Evolutionary conservation across 2,888 invertebrate genomes (phyloP).

Genomic region (Tipula vernalis): DNA sequence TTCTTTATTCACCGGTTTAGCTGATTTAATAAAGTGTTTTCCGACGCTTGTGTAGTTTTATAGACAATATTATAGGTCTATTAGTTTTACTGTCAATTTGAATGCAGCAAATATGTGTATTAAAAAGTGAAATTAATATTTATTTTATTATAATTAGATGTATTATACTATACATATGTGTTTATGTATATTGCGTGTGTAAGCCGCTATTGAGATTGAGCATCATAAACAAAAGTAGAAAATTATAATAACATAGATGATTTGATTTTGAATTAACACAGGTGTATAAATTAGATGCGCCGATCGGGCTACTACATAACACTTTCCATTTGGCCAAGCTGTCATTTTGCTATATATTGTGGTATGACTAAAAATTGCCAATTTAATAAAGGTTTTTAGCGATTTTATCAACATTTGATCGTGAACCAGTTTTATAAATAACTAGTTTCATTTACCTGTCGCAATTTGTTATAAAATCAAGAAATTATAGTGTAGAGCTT

Average conservation of each 20-base stretch:
- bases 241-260: not conserved
- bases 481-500: too few species aligned
- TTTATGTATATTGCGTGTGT: not conserved
- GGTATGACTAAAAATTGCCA: not conserved
- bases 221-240: not conserved
- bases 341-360: too few species aligned
- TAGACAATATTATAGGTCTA: not conserved
- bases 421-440: not conserved
- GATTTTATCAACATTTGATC: not conserved
- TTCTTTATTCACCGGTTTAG: not conserved
- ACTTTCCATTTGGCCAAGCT: not conserved
- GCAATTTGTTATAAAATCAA: not conserved
- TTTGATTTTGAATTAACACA: not conserved
- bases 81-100: not conserved
- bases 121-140: not conserved
- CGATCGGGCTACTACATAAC: not conserved
- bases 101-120: not conserved
- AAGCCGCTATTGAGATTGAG: not conserved
- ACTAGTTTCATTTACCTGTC: not conserved
- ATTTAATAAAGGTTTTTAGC: not conserved
- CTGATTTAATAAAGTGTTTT: not conserved
- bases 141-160: not conserved
- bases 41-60: not conserved
- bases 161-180: not conserved
- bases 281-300: not conserved